phyloP scores from a whole-genome alignment of 2,797 vertebrate genomes.

The Enteromius mattozi region DNA sequence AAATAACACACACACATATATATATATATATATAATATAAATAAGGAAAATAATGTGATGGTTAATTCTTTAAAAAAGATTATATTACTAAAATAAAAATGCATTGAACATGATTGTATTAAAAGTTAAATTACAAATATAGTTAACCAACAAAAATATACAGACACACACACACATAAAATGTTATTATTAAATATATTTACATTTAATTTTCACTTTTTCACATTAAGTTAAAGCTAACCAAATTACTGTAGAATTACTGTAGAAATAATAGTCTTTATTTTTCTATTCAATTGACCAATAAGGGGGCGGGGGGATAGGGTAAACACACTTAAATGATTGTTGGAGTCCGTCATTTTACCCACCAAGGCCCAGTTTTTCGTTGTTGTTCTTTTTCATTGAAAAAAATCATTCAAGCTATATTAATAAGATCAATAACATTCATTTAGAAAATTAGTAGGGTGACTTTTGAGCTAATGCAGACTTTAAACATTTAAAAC shows the following conservation, averaged over 20 bases:
- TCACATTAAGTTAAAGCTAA: background rate
- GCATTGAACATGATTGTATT: background rate
- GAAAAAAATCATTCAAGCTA: background rate
- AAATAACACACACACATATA: background rate
- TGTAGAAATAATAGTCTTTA: background rate
- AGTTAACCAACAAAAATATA: background rate
- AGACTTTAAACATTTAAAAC: conserved; percentile 1
- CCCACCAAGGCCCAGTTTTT: background rate
- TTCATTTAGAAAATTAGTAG: background rate
- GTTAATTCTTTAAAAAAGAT: background rate
- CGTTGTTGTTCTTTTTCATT: background rate
- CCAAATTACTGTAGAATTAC: background rate
- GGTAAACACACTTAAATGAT: background rate
- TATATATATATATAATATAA: background rate
- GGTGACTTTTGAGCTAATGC: background rate
- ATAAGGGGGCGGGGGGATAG: no score
- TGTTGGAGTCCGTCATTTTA: background rate
- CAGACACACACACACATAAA: background rate
- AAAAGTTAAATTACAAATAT: background rate
- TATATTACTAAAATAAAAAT: background rate
- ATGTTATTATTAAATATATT: background rate
- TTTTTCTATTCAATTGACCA: background rate
- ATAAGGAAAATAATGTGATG: background rate
- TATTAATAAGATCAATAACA: background rate
- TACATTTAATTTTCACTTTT: no score